Percentiles rank a stretch among this genome's conserved stretches.
These are phyloP conservation scores for Lucifuga dentata DNA, from an alignment of 2,113 vertebrate genomes.

Conservation along the genomic window DNA sequence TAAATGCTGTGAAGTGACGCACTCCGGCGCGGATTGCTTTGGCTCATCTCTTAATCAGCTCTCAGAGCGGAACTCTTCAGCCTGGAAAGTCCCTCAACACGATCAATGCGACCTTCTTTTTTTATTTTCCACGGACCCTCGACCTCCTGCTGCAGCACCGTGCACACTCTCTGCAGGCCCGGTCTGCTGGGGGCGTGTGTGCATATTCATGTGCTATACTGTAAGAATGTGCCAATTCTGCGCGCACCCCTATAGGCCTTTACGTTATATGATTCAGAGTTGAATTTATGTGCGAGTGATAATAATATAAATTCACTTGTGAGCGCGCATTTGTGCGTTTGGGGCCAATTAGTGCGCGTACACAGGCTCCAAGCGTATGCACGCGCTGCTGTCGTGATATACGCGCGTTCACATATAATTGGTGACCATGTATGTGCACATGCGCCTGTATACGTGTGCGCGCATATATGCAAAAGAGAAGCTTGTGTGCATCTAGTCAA, in stretches of 20 bases:
- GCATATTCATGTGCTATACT: neutral
- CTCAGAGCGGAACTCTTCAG: slow-evolving; percentile 68
- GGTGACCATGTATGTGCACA: neutral
- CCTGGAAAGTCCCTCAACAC: slow-evolving; percentile 67
- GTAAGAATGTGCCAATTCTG: no score
- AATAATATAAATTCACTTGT: no score
- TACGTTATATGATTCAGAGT: no score
- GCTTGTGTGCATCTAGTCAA: slow-evolving; percentile 14
- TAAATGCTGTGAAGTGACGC: slow-evolving; percentile 66
- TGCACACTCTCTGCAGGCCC: slow-evolving; percentile 24
- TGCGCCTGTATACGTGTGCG: slow-evolving; percentile 9
- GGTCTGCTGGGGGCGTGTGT: slow-evolving; percentile 8
- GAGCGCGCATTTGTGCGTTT: neutral
- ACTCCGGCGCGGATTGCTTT: slow-evolving; percentile 32
- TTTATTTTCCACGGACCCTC: slow-evolving; percentile 47
- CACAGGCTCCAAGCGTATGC: no score
- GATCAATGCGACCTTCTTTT: slow-evolving; percentile 67
- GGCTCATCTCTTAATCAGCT: slow-evolving; percentile 68
- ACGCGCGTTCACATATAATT: neutral
- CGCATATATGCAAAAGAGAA: neutral
- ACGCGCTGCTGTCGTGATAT: no score
- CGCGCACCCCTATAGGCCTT: no score
- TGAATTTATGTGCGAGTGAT: no score
- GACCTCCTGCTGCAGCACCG: slow-evolving; percentile 59
- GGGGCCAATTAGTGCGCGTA: no score